Evolutionary conservation across 1,140 invertebrate genomes (phyloP), one percentile per base, ranked within the genome.

Genomic region (Zelostemma sp.): DNA sequence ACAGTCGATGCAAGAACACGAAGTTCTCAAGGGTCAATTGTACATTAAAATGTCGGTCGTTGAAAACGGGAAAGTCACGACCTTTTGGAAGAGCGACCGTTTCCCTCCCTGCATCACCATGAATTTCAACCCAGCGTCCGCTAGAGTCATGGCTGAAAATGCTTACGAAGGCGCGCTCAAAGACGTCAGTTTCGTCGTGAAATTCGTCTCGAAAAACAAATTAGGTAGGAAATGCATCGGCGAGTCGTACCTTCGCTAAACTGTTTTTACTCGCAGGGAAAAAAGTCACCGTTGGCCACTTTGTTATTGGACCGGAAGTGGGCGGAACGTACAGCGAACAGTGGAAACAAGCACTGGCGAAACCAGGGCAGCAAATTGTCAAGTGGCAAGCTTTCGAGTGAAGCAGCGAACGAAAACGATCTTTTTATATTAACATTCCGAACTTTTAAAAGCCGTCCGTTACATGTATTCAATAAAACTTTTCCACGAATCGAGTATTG

Each of bases 21-120:
- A 92, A 74, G 81, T 85, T 51, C 85, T 87, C 45, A 90, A 90
- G 83, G 90, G 90, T 11, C 89, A 90, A 33, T 84, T 93, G 65
- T 93, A 93, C 74, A 86, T 93, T 46, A 93, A 93, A 82, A 92
- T 92, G 49, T 90, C 90, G 0, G 88, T 92, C 45, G 88, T 91
- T 33, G 91, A 93, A 70, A 87, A 87, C 35, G 89, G 89, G 45
- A 89, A 89, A 65, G 87, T 91, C 1, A 89, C 91, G 40, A 89
- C 90, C 38, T 91, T 91, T 61, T 93, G 91, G 91, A 93, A 93
- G 75, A 92, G 91, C 56, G 88, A 91, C 56, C 86, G 88, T 41
- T 93, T 93, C 78, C 81, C 87, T 12, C 91, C 92, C 2, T 90
- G 90, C 1, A 89, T 93, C 4, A 84, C 86, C 11, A 79, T 87